phyloP scores from a whole-genome alignment of 2,797 vertebrate species.

The Onychomys leucogaster region DNA sequence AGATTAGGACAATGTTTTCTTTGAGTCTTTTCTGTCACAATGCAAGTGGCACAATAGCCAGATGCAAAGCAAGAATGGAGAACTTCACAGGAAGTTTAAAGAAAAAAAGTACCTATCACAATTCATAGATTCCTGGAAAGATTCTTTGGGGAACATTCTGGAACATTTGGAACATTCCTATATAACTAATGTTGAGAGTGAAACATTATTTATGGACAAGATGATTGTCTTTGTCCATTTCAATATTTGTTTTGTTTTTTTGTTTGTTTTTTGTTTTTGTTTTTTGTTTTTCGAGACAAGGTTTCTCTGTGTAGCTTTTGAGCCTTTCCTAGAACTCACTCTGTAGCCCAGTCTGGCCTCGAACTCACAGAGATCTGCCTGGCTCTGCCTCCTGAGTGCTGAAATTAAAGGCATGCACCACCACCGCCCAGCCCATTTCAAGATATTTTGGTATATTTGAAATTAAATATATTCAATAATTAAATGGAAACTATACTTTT shows the following conservation, averaged over 20 bases:
- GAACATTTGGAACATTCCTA: not conserved
- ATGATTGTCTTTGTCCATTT: not conserved
- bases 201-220: not conserved
- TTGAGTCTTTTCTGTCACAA: not conserved
- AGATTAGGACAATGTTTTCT: conserved; percentile 22
- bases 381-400: too few species aligned
- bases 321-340: too few species aligned
- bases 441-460: not conserved
- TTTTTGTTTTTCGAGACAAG: too few species aligned
- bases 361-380: too few species aligned
- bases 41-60: not conserved
- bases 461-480: too few species aligned
- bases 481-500: not conserved
- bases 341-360: too few species aligned
- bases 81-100: not conserved
- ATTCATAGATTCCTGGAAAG: not conserved
- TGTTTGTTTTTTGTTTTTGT: too few species aligned
- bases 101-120: not conserved
- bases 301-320: too few species aligned
- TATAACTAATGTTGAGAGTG: conserved; percentile 30
- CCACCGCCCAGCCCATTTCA: too few species aligned
- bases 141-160: not conserved
- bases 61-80: not conserved
- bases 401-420: too few species aligned
- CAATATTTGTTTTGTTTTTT: too few species aligned